phyloP scores from a whole-genome alignment of 2,888 invertebrate species.

The Idaea dimidiata region DNA sequence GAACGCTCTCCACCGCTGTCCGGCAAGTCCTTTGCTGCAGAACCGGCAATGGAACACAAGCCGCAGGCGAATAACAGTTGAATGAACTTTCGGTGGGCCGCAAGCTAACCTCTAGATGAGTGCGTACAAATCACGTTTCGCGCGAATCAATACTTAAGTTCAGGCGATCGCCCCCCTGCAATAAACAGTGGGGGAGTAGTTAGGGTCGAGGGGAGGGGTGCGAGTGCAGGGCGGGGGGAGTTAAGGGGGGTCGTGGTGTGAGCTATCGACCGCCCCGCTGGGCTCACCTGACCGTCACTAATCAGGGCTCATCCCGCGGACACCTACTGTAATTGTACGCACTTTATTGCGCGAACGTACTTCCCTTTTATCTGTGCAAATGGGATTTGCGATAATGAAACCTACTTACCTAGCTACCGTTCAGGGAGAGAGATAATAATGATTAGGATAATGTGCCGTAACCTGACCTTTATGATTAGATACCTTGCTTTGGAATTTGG shows the following conservation, averaged over 20 bases:
- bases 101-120: conserved; percentile 76
- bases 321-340: conserved; percentile 76
- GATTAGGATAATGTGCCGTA: conserved; percentile 36
- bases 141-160: conserved; percentile 82
- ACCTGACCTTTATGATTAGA: conserved; percentile 20
- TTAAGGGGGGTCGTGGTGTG: conserved; percentile 46
- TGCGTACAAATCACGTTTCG: conserved; percentile 81
- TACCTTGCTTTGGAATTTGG: conserved; percentile 11
- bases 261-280: conserved; percentile 59
- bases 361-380: conserved; percentile 34
- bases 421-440: conserved; percentile 1
- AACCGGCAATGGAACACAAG: conserved; percentile 37
- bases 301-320: conserved; percentile 79
- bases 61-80: conserved; percentile 32
- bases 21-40: background rate
- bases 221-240: conserved; percentile 37
- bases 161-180: conserved; percentile 78
- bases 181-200: conserved; percentile 71
- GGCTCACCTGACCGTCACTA: conserved; percentile 79
- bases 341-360: conserved; percentile 54
- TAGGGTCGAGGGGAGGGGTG: conserved; percentile 47
- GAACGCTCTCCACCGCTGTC: conserved; percentile 3
- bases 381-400: conserved; percentile 24
- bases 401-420: background rate
- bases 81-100: conserved; percentile 53